Conservation (phyloP, 2,113 vertebrate genomes). For the Microcebus griseorufus region DNA sequence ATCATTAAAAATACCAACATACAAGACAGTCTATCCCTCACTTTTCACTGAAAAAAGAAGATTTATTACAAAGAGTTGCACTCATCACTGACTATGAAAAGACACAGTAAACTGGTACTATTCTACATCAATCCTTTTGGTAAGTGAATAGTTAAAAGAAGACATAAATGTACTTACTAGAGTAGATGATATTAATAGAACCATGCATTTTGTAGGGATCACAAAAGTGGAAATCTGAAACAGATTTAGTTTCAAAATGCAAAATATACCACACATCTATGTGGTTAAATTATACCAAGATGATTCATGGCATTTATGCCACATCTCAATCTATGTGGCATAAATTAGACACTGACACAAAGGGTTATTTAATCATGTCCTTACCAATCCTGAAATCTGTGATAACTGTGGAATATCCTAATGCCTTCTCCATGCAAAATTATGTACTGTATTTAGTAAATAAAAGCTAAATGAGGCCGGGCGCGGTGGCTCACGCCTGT, state of each 20-base stretch:
- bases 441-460: neutral
- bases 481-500: too few species aligned
- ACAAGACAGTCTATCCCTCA: neutral
- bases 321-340: too few species aligned
- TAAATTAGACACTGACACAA: neutral
- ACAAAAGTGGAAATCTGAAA: neutral
- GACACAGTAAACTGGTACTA: neutral
- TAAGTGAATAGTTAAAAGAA: neutral
- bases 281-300: neutral
- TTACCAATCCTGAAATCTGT: conserved; percentile 1
- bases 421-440: neutral
- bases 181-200: neutral
- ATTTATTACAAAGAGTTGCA: neutral
- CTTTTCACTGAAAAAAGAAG: neutral
- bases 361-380: neutral
- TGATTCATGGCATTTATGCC: neutral
- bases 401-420: neutral
- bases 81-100: neutral
- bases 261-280: neutral
- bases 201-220: neutral
- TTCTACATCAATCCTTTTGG: neutral
- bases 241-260: conserved; percentile 3
- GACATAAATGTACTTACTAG: neutral
- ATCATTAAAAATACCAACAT: neutral
- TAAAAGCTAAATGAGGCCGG: neutral